These are phyloP conservation scores for Platygyra sinensis DNA, from an alignment of 64 coral and sea anemone species.

Conservation along the genomic window DNA sequence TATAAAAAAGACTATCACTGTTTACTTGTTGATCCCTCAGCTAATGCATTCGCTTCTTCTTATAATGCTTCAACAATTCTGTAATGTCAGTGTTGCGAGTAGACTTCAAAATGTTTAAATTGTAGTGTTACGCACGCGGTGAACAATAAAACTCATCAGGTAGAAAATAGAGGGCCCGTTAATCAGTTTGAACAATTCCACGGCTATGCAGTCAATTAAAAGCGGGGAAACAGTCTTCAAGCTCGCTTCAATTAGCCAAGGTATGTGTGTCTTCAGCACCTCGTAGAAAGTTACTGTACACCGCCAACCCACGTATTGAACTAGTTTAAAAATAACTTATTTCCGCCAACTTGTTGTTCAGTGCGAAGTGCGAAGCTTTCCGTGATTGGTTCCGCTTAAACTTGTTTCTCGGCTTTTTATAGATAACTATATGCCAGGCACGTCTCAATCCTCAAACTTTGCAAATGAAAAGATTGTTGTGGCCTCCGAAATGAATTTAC, in stretches of 20 bases:
- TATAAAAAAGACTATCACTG: neutral
- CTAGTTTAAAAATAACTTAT: slow-evolving; percentile 30
- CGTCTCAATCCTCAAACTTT: neutral
- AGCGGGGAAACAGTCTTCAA: neutral
- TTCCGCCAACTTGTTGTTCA: slow-evolving; percentile 42
- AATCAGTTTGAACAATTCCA: slow-evolving; percentile 2
- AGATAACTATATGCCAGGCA: slow-evolving; percentile 30
- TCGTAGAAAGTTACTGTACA: slow-evolving; percentile 1
- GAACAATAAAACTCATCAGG: neutral
- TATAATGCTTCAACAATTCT: neutral
- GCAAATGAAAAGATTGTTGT: neutral
- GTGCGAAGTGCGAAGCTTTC: neutral
- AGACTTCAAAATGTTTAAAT: neutral
- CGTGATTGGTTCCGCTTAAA: slow-evolving; percentile 21
- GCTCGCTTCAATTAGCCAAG: slow-evolving; percentile 6
- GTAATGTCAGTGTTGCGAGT: slow-evolving; percentile 1
- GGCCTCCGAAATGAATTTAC: neutral
- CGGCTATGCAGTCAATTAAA: slow-evolving; percentile 7
- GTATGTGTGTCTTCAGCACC: slow-evolving; percentile 17
- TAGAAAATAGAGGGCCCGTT: neutral
- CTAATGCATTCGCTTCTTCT: neutral
- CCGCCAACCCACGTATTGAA: slow-evolving; percentile 26
- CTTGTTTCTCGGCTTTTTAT: neutral
- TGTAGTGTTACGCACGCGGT: neutral
- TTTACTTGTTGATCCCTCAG: neutral